Conservation (phyloP, 2,113 vertebrate species). For the Elephantulus edwardii region DNA sequence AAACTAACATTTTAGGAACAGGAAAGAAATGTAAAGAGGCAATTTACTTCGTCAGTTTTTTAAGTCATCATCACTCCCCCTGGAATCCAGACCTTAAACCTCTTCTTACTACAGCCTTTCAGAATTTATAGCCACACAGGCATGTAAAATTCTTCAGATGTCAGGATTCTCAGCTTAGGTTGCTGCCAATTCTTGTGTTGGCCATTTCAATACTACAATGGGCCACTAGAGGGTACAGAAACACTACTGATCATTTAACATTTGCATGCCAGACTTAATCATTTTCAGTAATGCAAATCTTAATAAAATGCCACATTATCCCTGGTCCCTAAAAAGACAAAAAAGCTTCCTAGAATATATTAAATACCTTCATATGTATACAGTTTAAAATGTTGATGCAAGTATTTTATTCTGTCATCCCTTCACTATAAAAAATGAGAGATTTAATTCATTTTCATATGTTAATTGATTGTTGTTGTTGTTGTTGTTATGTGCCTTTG, state of each 20-base stretch:
- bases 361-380: background rate
- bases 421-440: background rate
- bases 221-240: constrained; percentile 80
- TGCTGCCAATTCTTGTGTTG: background rate
- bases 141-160: background rate
- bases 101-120: background rate
- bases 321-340: background rate
- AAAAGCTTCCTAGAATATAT: background rate
- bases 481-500: too few relatives aligned
- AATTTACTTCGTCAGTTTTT: background rate
- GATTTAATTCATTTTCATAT: background rate
- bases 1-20: background rate
- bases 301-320: constrained; percentile 46
- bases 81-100: background rate
- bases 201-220: constrained; percentile 61
- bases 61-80: too few relatives aligned
- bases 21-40: background rate
- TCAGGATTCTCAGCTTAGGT: background rate
- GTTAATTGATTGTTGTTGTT: background rate
- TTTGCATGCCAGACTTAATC: background rate
- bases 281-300: background rate
- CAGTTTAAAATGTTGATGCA: background rate
- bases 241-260: background rate
- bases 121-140: background rate
- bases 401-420: background rate